Evolutionary conservation across 2,888 invertebrate species (phyloP).

Genomic region (Rutpela maculata): DNA sequence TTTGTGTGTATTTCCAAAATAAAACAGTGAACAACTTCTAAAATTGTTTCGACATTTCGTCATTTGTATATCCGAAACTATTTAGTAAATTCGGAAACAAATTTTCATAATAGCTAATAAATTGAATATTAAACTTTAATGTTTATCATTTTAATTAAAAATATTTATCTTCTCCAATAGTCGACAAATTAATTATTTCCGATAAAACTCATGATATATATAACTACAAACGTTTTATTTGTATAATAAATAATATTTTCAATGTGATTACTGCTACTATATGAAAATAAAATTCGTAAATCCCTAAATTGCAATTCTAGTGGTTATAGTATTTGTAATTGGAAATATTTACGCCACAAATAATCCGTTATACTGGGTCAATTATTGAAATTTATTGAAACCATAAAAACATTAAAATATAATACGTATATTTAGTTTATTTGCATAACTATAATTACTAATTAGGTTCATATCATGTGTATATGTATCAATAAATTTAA

Average conservation of each 20-base stretch:
- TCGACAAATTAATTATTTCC: slow-evolving; percentile 44
- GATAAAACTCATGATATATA: slow-evolving; percentile 28
- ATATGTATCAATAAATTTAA: slow-evolving; percentile 16
- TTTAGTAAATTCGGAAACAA: too few species aligned
- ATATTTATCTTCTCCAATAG: slow-evolving; percentile 1
- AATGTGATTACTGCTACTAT: slow-evolving; percentile 44
- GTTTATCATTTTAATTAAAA: slow-evolving; percentile 10
- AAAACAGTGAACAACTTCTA: too few species aligned
- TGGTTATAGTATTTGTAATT: slow-evolving; percentile 46
- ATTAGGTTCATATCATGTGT: slow-evolving; percentile 19
- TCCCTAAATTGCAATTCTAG: slow-evolving; percentile 48
- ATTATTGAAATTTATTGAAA: slow-evolving; percentile 55
- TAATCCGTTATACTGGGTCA: slow-evolving; percentile 51
- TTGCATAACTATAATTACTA: slow-evolving; percentile 32
- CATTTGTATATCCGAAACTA: too few species aligned
- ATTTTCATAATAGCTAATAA: neutral
- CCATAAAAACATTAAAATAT: slow-evolving; percentile 45
- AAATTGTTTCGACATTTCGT: too few species aligned
- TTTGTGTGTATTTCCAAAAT: too few species aligned
- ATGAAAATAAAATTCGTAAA: slow-evolving; percentile 50
- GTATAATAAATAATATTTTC: slow-evolving; percentile 43
- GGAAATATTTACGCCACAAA: slow-evolving; percentile 51
- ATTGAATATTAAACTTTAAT: neutral
- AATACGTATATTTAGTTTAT: slow-evolving; percentile 35
- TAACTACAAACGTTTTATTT: slow-evolving; percentile 40